These are phyloP conservation scores for Enoplolaimus lenunculus DNA, from an alignment of 2,888 invertebrate species.

Conservation along the genomic window DNA sequence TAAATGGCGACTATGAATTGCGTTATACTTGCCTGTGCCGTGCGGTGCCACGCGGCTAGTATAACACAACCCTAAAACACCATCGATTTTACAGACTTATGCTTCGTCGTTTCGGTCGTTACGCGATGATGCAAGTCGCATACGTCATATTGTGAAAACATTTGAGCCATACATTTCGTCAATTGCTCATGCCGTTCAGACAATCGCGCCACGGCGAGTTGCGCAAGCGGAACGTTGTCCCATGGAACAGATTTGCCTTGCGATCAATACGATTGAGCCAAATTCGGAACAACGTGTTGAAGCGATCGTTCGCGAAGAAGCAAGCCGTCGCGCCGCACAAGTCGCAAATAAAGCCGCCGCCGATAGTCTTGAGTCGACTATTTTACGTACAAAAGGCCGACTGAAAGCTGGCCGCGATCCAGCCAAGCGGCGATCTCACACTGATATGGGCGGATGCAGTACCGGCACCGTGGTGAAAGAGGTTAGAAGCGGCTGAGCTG, in stretches of 20 bases:
- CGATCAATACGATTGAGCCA: constrained; percentile 42
- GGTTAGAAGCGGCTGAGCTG: too few species aligned
- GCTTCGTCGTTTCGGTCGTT: neutral
- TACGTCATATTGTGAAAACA: neutral
- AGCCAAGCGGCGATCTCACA: neutral
- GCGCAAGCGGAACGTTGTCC: constrained; percentile 33
- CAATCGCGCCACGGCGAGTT: constrained; percentile 26
- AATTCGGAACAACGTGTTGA: constrained; percentile 38
- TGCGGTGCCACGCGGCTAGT: too few species aligned
- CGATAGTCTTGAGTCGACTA: neutral
- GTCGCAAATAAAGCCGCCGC: too few species aligned
- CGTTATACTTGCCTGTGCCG: too few species aligned
- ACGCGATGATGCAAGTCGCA: constrained; percentile 14
- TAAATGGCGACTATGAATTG: too few species aligned
- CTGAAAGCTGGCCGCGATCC: constrained; percentile 22
- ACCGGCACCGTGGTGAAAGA: too few species aligned
- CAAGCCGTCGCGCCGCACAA: constrained; percentile 1
- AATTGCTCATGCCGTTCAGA: constrained; percentile 26
- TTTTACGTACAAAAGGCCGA: neutral
- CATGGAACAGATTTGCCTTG: constrained; percentile 39
- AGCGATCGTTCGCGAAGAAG: constrained; percentile 28
- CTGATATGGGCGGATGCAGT: neutral
- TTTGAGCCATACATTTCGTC: constrained; percentile 26
- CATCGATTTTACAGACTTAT: neutral
- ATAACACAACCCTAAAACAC: too few species aligned